phyloP scores from a whole-genome alignment of 2,888 invertebrate genomes.

The Megaustenia siamemsis region DNA sequence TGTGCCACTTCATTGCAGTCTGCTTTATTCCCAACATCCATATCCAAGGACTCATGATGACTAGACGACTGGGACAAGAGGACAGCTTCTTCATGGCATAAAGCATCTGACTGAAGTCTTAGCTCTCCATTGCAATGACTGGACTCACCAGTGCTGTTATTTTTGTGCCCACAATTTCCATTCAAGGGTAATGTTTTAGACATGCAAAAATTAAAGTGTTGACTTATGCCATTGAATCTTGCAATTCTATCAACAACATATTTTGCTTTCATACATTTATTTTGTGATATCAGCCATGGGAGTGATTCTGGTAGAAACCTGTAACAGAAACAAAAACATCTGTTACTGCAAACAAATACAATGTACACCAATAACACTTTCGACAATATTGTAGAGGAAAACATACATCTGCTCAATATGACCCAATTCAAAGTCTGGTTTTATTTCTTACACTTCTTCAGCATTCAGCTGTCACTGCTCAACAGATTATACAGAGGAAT shows the following conservation, averaged over 20 bases:
- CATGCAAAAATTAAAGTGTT: background rate
- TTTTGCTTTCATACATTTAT: slow-evolving; percentile 59
- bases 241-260: slow-evolving; percentile 61
- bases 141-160: background rate
- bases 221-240: slow-evolving; percentile 60
- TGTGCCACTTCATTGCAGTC: background rate
- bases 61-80: slow-evolving; percentile 4
- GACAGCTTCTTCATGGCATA: slow-evolving; percentile 34
- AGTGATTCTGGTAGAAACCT: slow-evolving; percentile 73
- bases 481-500: too few species aligned
- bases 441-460: too few species aligned
- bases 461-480: too few species aligned
- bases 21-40: background rate
- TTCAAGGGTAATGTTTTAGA: slow-evolving; percentile 15
- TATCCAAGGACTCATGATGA: background rate
- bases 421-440: too few species aligned
- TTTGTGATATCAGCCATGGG: slow-evolving; percentile 70
- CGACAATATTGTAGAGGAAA: too few species aligned
- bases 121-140: slow-evolving; percentile 12
- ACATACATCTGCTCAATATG: too few species aligned
- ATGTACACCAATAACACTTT: too few species aligned
- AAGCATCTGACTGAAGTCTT: slow-evolving; percentile 27
- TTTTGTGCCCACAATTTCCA: background rate
- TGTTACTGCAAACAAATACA: background rate
- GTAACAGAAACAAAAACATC: slow-evolving; percentile 39